Conservation (phyloP, 2,113 vertebrate species). For the Mormoops blainvillei region DNA sequence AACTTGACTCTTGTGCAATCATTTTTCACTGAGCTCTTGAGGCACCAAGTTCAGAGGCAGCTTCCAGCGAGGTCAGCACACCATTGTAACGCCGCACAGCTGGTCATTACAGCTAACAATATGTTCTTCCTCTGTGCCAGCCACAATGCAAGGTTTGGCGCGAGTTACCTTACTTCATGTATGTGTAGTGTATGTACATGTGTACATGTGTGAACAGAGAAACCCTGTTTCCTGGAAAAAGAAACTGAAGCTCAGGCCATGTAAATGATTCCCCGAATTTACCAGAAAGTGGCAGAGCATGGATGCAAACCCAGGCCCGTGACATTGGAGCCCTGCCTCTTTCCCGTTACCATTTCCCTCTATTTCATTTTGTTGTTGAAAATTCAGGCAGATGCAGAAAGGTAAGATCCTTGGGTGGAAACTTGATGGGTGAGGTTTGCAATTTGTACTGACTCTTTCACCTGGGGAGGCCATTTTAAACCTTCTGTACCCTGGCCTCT, state of each 20-base stretch:
- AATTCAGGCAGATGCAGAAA: not conserved
- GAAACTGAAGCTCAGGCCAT: too few species aligned
- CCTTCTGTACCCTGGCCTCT: not conserved
- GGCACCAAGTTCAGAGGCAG: not conserved
- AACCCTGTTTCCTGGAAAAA: not conserved
- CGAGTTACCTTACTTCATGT: not conserved
- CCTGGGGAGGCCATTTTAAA: not conserved
- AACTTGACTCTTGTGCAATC: not conserved
- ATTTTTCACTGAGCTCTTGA: not conserved
- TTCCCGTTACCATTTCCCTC: fast-evolving
- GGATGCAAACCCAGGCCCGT: not conserved
- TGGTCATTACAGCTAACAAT: fast-evolving
- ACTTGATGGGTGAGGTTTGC: fast-evolving
- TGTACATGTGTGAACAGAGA: too few species aligned
- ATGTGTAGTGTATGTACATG: too few species aligned
- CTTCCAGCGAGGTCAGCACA: not conserved
- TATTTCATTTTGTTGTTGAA: not conserved
- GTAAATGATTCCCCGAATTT: too few species aligned
- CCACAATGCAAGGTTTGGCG: fast-evolving
- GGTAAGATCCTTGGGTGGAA: not conserved
- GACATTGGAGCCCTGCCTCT: fast-evolving
- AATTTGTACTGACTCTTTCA: fast-evolving
- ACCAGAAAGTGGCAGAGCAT: not conserved
- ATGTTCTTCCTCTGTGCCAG: not conserved
- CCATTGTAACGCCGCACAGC: fast-evolving